Conservation (phyloP, 2,797 vertebrate genomes). For the Hirundo rustica region DNA sequence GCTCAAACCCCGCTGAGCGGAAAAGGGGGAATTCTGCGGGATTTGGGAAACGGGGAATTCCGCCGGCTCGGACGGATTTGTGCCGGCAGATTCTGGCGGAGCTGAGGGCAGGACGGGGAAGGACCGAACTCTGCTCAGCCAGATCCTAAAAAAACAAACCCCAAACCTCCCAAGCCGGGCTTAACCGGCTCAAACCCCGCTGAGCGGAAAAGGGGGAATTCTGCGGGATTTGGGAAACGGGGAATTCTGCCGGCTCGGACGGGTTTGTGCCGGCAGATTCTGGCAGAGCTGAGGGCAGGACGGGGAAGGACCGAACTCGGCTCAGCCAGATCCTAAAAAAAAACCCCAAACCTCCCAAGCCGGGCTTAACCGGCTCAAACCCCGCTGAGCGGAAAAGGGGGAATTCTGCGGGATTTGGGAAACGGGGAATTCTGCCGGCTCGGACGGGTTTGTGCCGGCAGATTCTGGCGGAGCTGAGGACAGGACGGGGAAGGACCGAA, state of each 20-base stretch:
- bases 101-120: neutral
- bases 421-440: no score
- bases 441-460: rapidly evolving
- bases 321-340: neutral
- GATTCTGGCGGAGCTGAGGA: neutral
- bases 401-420: rapidly evolving
- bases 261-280: rapidly evolving
- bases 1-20: rapidly evolving
- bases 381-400: rapidly evolving
- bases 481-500: neutral
- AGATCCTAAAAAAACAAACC: neutral
- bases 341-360: neutral
- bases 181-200: neutral
- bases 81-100: rapidly evolving
- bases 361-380: neutral
- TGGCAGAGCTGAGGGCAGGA: neutral
- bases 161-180: neutral
- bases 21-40: rapidly evolving
- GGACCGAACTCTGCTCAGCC: neutral
- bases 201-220: rapidly evolving
- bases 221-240: rapidly evolving
- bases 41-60: no score
- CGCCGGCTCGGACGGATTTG: rapidly evolving
- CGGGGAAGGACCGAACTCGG: neutral
- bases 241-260: rapidly evolving